Conservation (phyloP, 2,888 invertebrate genomes). For the Chymomyza amoena region DNA sequence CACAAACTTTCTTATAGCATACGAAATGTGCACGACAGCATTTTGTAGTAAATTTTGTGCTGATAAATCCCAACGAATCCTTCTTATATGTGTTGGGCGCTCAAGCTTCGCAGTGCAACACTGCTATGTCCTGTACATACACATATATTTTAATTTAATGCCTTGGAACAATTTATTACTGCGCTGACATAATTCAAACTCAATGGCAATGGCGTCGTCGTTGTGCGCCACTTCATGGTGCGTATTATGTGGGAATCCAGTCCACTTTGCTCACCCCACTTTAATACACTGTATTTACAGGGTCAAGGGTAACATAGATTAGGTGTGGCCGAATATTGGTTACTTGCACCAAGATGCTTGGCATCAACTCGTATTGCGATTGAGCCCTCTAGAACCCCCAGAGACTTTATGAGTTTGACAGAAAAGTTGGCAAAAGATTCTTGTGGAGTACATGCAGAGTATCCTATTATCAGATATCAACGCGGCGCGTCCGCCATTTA, state of each 20-base stretch:
- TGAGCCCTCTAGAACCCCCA: too few species aligned
- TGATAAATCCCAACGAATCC: constrained; percentile 38
- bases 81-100: constrained; percentile 6
- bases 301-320: too few species aligned
- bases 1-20: not conserved
- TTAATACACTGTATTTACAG: too few species aligned
- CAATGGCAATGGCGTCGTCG: constrained; percentile 39
- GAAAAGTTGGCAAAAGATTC: too few species aligned
- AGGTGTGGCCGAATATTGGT: too few species aligned
- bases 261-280: too few species aligned
- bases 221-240: constrained; percentile 16
- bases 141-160: constrained; percentile 63
- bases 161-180: constrained; percentile 60
- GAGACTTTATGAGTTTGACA: too few species aligned
- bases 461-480: too few species aligned
- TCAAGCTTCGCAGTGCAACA: constrained; percentile 10
- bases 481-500: not conserved
- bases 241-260: constrained; percentile 31
- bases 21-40: constrained; percentile 28
- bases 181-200: constrained; percentile 66
- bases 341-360: too few species aligned
- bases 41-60: constrained; percentile 47
- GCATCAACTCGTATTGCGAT: too few species aligned
- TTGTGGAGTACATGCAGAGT: too few species aligned
- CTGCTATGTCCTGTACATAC: constrained; percentile 27